These are phyloP conservation scores for Empidonax alnorum DNA, from an alignment of 2,113 vertebrate genomes.

Conservation along the genomic window DNA sequence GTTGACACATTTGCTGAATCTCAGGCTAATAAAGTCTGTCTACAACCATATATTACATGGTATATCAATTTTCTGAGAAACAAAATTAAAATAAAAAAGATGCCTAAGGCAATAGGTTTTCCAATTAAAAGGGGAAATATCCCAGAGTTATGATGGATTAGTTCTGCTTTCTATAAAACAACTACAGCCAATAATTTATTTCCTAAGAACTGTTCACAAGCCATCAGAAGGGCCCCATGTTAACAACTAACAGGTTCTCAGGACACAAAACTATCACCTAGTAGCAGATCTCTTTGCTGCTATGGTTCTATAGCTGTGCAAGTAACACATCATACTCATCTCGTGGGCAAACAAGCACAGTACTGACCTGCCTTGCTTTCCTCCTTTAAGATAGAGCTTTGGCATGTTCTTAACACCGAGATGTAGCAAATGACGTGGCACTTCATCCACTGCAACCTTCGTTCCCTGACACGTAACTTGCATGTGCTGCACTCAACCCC, in stretches of 20 bases:
- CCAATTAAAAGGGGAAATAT: not conserved
- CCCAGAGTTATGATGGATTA: not conserved
- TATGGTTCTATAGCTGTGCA: not conserved
- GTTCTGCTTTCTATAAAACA: not conserved
- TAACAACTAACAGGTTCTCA: not conserved
- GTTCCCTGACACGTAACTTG: fast-evolving
- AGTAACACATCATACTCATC: not conserved
- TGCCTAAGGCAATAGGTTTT: not conserved
- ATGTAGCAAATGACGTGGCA: fast-evolving
- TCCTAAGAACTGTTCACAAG: not conserved
- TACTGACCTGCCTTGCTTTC: not conserved
- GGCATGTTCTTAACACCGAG: not conserved
- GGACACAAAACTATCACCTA: not conserved
- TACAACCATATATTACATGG: not conserved
- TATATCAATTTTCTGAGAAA: not conserved
- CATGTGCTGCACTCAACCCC: not conserved
- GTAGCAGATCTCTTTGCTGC: not conserved
- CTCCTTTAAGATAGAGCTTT: not conserved
- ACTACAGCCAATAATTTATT: not conserved
- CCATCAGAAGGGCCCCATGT: not conserved
- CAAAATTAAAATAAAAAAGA: not conserved
- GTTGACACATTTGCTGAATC: not conserved
- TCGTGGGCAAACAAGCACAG: not conserved
- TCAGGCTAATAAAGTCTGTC: not conserved
- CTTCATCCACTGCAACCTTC: not conserved